Base-by-base conservation (phyloP, 2,888 invertebrate species). In the Stegophylla sp. region DNA sequence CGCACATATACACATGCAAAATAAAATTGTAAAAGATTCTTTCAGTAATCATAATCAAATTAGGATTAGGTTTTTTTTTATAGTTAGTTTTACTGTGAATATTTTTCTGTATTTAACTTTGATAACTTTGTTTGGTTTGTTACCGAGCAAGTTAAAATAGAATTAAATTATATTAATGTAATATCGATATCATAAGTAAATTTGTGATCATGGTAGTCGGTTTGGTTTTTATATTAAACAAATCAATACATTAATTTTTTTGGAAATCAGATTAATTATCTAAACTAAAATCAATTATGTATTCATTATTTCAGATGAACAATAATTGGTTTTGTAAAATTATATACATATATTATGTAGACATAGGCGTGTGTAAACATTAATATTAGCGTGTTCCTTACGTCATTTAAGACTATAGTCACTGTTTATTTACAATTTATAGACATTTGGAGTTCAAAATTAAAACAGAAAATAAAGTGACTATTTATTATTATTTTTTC, bases 21-120 rank as follows among this genome's bases (percentile, higher is more conserved):
- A 53, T 66, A 53, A 5, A 76, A 64, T 53, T 51, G n/a, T 71
- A 71, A 79, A 20, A 71, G 34, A 59, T 77, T 41, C 34, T 59
- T 79, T 79, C 34, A 17, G 48, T 79, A 59, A 79, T 79, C 2
- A 48, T 79, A 71, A 79, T 79, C 61, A 79, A 79, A 79, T 71
- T 79, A 79, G 61, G 23, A 51, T 69, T 61, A 61, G 79, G 23
- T 59, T 41, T 63, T 69, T 56, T n/a, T 61, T 26, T 63, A 53
- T 66, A 53, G 45, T 23, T 71, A 71, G 61, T n/a, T 56, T 23
- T 61, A 34, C 7, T 23, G 17, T 79, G 3, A 23, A 26, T 79
- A n/a, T 63, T 69, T 69, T 77, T 61, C 61, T 4, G n/a, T 34
- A 4, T 69, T 79, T 53, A 13, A 66, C 75, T 17, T 15, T 75